Evolutionary conservation across 2,113 vertebrate genomes (phyloP).

Genomic region (Rhinopomastus cyanomelas): DNA sequence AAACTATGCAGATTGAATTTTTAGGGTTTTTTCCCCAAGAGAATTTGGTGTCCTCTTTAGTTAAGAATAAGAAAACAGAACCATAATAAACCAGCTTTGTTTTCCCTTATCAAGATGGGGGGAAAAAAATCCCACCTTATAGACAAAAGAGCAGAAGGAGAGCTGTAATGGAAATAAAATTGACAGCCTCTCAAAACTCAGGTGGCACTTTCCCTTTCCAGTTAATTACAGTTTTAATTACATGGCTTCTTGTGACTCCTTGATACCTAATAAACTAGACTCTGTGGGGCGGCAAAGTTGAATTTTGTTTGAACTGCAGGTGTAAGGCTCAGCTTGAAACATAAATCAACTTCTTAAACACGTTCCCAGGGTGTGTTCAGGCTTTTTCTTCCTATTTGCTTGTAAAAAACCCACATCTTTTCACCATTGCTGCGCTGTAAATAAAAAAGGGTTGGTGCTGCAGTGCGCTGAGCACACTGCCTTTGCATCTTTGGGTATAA

Average conservation of each 20-base stretch:
- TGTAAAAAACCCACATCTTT: constrained; percentile 74
- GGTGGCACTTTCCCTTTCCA: constrained; percentile 84
- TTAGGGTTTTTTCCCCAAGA: neutral
- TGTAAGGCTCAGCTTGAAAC: constrained; percentile 80
- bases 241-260: constrained; percentile 84
- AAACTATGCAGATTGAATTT: neutral
- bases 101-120: constrained; percentile 46
- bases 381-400: constrained; percentile 74
- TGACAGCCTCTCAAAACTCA: constrained; percentile 88
- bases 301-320: constrained; percentile 86
- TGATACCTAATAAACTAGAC: constrained; percentile 87
- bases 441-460: constrained; percentile 7
- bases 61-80: neutral
- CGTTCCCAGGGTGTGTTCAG: constrained; percentile 77
- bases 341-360: constrained; percentile 86
- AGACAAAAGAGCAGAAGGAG: constrained; percentile 77
- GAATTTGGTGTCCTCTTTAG: neutral
- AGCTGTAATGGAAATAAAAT: constrained; percentile 82
- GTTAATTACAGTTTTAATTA: constrained; percentile 88
- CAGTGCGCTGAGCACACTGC: constrained; percentile 35
- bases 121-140: neutral
- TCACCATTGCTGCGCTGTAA: constrained; percentile 53
- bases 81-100: neutral
- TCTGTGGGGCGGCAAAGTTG: constrained; percentile 82
- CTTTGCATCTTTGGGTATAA: constrained; percentile 52